A percentile compares a stretch with the other conserved stretches of the same genome.
phyloP scores from a whole-genome alignment of 2,888 invertebrate species.

The Leptopterna dolabrata region DNA sequence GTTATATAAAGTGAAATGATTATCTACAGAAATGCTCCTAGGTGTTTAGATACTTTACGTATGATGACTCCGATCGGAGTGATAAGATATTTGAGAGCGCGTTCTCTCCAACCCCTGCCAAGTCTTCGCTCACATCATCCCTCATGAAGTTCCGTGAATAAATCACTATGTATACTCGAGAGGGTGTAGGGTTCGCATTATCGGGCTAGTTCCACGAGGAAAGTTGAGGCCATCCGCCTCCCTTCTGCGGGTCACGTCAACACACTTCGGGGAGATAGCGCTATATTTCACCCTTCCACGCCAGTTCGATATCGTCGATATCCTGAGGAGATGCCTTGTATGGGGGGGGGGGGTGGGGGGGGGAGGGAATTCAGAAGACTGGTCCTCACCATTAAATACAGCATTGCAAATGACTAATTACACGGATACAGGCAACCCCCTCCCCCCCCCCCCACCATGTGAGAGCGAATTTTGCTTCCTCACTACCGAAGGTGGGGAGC shows the following conservation, averaged over 20 bases:
- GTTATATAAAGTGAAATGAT: no score
- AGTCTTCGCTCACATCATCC: neutral
- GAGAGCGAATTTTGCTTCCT: no score
- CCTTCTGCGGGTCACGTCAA: neutral
- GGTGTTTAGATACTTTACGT: no score
- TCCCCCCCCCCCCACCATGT: no score
- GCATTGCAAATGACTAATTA: no score
- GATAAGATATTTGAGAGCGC: neutral
- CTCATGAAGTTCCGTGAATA: neutral
- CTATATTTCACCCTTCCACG: neutral
- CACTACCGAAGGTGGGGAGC: no score
- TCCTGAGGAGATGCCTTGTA: no score
- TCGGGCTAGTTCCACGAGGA: neutral
- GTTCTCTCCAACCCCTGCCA: neutral
- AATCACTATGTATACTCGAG: neutral
- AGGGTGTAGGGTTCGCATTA: neutral
- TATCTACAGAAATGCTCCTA: no score
- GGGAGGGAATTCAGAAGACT: no score
- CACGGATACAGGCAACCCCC: no score
- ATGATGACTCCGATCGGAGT: no score
- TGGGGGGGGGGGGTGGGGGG: neutral
- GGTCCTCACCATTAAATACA: no score
- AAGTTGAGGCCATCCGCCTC: neutral
- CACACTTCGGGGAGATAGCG: neutral
- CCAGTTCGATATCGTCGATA: neutral